A percentile compares a stretch with the other conserved stretches of the same genome.
These are phyloP conservation scores for Spea hammondii DNA, from an alignment of 2,797 vertebrate species.

Conservation along the genomic window DNA sequence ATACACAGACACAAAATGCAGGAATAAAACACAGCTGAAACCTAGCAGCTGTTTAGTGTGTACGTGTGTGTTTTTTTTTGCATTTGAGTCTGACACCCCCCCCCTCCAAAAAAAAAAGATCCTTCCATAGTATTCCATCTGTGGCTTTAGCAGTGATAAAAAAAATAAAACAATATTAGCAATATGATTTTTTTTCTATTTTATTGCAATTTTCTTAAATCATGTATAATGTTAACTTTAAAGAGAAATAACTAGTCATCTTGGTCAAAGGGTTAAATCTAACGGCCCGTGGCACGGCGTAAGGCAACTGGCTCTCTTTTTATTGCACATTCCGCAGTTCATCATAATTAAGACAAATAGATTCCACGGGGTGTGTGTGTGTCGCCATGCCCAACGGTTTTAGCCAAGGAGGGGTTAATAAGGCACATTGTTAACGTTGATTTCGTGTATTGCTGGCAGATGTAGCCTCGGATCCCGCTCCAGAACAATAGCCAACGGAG, in stretches of 20 bases:
- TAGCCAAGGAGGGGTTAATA: background rate
- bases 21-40: constrained; percentile 11
- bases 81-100: no score
- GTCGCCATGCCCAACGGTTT: background rate
- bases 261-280: background rate
- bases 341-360: background rate
- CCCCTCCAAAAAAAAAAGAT: background rate
- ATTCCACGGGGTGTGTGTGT: background rate
- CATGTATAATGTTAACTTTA: no score
- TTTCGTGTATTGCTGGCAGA: constrained; percentile 32
- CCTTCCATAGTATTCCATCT: background rate
- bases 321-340: background rate
- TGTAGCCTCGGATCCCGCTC: constrained; percentile 17
- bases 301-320: background rate
- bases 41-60: constrained; percentile 27
- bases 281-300: background rate
- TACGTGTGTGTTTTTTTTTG: background rate
- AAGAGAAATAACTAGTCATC: no score
- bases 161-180: background rate
- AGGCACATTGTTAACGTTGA: constrained; percentile 12
- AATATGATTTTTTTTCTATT: background rate
- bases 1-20: constrained; percentile 13
- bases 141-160: background rate
- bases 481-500: constrained; percentile 23
- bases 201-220: no score